Evolutionary conservation across 2,888 invertebrate genomes (phyloP).

Genomic region (Ischnus inquisitorius): DNA sequence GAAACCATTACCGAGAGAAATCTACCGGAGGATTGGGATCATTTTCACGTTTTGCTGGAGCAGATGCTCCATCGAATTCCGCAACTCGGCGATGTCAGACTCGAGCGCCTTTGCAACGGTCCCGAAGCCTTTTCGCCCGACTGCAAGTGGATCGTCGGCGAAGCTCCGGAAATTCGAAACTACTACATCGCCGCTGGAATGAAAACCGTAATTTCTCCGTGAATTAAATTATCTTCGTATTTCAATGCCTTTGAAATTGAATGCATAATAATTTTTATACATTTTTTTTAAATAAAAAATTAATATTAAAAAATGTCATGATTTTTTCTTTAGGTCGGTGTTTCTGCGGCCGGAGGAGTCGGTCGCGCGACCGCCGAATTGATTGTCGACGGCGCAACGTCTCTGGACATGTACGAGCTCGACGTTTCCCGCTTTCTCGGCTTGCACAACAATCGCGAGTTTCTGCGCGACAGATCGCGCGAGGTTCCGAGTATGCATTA

Average conservation of each 20-base stretch:
- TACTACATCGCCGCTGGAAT: conserved; percentile 95
- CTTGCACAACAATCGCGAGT: conserved; percentile 97
- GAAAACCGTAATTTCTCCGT: conserved; percentile 89
- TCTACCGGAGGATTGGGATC: conserved; percentile 97
- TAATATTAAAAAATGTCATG: conserved; percentile 6
- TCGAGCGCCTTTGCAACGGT: conserved; percentile 94
- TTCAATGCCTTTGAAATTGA: background rate
- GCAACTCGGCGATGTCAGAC: conserved; percentile 89
- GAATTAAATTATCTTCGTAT: background rate
- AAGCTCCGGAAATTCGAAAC: conserved; percentile 93
- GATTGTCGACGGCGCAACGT: conserved; percentile 93
- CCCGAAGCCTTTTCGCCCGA: conserved; percentile 99
- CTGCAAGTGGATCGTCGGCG: conserved; percentile 97
- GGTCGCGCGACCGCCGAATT: conserved; percentile 95
- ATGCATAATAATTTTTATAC: too few relatives aligned
- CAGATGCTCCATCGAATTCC: conserved; percentile 95
- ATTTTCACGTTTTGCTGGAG: conserved; percentile 95
- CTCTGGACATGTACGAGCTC: conserved; percentile 94
- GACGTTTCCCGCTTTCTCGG: conserved; percentile 96
- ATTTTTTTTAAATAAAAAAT: too few relatives aligned
- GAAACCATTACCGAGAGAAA: conserved; percentile 89
- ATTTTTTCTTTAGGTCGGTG: conserved; percentile 89
- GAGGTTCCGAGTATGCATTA: conserved; percentile 97
- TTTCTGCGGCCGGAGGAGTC: conserved; percentile 97
- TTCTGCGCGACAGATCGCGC: conserved; percentile 95